Conservation (phyloP, 2,113 vertebrate species). For the Cacatua alba region DNA sequence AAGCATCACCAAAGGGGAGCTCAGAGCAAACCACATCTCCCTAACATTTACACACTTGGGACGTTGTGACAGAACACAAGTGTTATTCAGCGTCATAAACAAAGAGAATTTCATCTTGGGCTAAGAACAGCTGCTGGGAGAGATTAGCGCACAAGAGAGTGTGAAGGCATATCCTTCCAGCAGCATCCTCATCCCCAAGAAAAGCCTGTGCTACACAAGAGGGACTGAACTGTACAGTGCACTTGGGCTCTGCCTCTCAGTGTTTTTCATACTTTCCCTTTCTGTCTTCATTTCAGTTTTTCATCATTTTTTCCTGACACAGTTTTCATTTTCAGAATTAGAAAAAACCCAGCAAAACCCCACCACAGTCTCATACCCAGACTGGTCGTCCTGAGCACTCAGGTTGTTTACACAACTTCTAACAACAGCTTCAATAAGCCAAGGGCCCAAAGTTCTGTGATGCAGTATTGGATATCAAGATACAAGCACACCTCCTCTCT, state of each 20-base stretch:
- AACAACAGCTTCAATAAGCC: neutral
- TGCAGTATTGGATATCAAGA: neutral
- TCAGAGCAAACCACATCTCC: neutral
- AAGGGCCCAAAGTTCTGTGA: neutral
- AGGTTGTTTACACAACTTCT: neutral
- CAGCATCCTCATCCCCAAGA: neutral
- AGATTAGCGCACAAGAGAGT: neutral
- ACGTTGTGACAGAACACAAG: conserved; percentile 39
- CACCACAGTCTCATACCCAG: neutral
- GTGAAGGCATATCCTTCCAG: neutral
- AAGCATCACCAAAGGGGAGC: neutral
- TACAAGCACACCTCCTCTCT: neutral
- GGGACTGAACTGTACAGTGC: neutral
- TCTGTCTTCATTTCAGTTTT: neutral
- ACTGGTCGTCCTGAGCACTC: neutral
- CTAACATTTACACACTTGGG: neutral
- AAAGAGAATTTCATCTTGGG: conserved; percentile 50
- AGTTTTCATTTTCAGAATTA: neutral
- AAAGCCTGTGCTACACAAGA: neutral
- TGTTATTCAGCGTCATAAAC: conserved; percentile 41
- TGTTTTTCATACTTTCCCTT: neutral
- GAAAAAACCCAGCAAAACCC: neutral
- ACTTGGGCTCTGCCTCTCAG: neutral
- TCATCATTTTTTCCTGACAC: neutral
- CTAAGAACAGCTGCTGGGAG: conserved; percentile 23